Conservation (phyloP, 2,888 invertebrate species). For the Spodoptera exigua region DNA sequence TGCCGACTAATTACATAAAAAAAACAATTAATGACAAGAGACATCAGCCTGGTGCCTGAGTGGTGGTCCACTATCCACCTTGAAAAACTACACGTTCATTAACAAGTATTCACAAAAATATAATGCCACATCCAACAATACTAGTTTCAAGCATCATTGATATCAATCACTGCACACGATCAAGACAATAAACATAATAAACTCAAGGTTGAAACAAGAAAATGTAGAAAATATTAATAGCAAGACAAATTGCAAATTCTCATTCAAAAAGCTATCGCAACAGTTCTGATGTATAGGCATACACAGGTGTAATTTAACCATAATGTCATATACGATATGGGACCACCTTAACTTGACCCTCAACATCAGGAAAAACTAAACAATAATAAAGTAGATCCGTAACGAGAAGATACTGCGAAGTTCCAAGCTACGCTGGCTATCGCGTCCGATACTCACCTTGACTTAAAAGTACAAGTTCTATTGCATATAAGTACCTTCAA, state of each 20-base stretch:
- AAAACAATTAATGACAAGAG: too few species aligned
- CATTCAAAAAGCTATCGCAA: conserved; percentile 63
- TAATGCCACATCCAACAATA: conserved; percentile 52
- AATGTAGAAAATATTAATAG: conserved; percentile 70
- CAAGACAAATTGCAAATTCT: conserved; percentile 70
- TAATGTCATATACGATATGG: conserved; percentile 65
- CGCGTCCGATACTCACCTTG: conserved; percentile 69
- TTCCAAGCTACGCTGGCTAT: conserved; percentile 24
- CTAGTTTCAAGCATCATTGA: conserved; percentile 48
- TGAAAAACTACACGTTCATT: too few species aligned
- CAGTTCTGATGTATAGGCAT: conserved; percentile 56
- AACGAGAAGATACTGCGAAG: conserved; percentile 1
- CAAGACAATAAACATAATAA: conserved; percentile 78
- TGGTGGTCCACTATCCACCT: too few species aligned
- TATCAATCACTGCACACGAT: conserved; percentile 45
- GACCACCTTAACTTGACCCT: conserved; percentile 15
- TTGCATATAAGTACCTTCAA: conserved; percentile 58
- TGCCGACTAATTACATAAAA: too few species aligned
- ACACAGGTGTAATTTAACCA: conserved; percentile 73
- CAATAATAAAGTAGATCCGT: conserved; percentile 3
- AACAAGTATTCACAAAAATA: conserved; percentile 8
- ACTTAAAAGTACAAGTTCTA: conserved; percentile 62
- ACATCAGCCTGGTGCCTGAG: too few species aligned
- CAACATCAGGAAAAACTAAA: conserved; percentile 1
- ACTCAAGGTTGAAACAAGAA: conserved; percentile 78